phyloP scores from a whole-genome alignment of 2,113 vertebrate species.

The Orycteropus afer region DNA sequence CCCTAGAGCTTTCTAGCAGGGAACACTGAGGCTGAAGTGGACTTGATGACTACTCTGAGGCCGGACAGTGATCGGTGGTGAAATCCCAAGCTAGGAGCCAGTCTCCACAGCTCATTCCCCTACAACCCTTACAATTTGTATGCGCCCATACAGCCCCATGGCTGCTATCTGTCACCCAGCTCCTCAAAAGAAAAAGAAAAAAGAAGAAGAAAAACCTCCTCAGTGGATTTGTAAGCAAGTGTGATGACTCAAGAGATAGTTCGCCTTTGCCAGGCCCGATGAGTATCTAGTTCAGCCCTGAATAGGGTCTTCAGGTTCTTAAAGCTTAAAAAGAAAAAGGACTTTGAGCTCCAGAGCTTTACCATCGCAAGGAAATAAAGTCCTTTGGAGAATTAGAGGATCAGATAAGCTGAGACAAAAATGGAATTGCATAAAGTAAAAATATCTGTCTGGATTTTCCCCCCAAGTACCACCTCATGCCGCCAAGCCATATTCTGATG shows the following conservation, averaged over 20 bases:
- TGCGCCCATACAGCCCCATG: rapidly evolving
- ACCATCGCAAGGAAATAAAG: conserved; percentile 77
- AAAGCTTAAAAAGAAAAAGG: conserved; percentile 54
- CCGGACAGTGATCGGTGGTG: not conserved
- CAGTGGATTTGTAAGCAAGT: conserved; percentile 64
- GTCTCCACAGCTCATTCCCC: not conserved
- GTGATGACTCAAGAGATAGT: not conserved
- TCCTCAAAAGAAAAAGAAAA: not conserved
- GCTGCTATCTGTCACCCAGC: not conserved
- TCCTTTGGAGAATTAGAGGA: conserved; percentile 75
- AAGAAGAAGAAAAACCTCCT: not conserved
- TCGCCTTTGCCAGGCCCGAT: not conserved
- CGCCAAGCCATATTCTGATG: rapidly evolving
- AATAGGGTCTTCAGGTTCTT: conserved; percentile 43
- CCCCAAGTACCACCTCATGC: not conserved
- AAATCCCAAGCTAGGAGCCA: rapidly evolving
- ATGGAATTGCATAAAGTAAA: conserved; percentile 64
- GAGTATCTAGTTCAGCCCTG: not conserved
- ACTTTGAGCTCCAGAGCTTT: conserved; percentile 61
- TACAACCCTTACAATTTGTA: not conserved
- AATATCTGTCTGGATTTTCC: conserved; percentile 47
- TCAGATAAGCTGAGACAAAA: conserved; percentile 79
- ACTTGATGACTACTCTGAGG: not conserved
- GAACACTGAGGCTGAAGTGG: not conserved
- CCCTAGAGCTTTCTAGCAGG: not conserved